A percentile compares a stretch with the other conserved stretches of the same genome.
Conservation (phyloP, 2,888 invertebrate genomes). For the Aphrophora alni region DNA sequence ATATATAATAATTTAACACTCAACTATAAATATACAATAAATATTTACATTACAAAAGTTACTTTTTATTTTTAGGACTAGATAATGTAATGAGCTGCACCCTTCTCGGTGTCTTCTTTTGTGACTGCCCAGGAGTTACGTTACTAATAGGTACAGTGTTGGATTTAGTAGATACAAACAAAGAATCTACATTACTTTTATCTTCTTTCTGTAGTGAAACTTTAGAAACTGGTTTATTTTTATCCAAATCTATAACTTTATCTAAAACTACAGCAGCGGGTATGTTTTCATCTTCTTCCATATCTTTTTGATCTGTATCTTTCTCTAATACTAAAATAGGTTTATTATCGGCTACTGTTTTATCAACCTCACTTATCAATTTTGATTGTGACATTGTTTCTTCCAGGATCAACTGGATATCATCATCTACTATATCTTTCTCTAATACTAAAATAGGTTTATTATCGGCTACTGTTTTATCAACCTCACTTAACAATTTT, state of each 20-base stretch:
- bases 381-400: conserved; percentile 24
- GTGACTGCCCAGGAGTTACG: conserved; percentile 39
- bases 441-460: conserved; percentile 45
- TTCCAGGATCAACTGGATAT: conserved; percentile 29
- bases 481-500: not conserved
- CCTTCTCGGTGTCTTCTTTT: conserved; percentile 66
- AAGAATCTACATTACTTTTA: conserved; percentile 51
- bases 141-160: not conserved
- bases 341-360: not conserved
- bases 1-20: no score
- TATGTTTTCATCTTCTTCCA: conserved; percentile 54
- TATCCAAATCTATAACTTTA: conserved; percentile 27
- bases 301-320: no score
- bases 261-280: no score
- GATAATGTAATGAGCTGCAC: conserved; percentile 78
- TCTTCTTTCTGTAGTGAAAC: conserved; percentile 40
- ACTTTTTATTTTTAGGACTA: conserved; percentile 75
- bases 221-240: not conserved
- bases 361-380: not conserved
- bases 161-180: conserved; percentile 13
- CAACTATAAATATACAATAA: no score
- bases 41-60: conserved; percentile 49
- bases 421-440: no score
- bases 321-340: conserved; percentile 45
- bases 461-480: not conserved